Percentiles rank a stretch among this genome's conserved stretches.
These are phyloP conservation scores for Polypterus bichir DNA, from an alignment of 2,113 vertebrate genomes.

Conservation along the genomic window DNA sequence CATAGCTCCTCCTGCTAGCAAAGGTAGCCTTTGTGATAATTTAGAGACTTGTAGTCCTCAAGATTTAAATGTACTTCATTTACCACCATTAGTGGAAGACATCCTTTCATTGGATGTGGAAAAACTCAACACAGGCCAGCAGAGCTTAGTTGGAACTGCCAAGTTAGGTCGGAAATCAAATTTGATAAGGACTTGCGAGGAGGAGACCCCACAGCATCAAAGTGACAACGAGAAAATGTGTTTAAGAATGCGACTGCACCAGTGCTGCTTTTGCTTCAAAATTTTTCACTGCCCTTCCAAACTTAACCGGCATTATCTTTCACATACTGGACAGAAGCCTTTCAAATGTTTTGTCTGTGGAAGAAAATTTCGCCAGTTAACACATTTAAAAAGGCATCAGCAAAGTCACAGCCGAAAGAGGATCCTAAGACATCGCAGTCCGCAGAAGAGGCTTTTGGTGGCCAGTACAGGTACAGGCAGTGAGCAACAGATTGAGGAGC, in stretches of 20 bases:
- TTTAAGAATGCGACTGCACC: conserved; percentile 32
- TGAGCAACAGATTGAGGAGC: background rate
- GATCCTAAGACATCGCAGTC: background rate
- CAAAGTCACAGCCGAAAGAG: background rate
- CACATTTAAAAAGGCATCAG: conserved; percentile 13
- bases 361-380: conserved; percentile 57
- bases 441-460: background rate
- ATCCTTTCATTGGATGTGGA: background rate
- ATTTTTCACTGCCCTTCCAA: conserved; percentile 53
- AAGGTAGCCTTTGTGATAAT: background rate
- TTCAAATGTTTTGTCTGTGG: conserved; percentile 57
- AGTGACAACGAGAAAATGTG: conserved; percentile 22
- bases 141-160: conserved; percentile 24
- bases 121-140: conserved; percentile 23
- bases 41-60: background rate
- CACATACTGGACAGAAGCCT: conserved; percentile 58
- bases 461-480: background rate
- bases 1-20: background rate
- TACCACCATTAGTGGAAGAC: conserved; percentile 21
- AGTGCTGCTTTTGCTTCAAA: conserved; percentile 51
- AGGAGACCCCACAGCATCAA: conserved; percentile 25
- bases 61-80: conserved; percentile 24
- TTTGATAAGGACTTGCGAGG: too few species aligned
- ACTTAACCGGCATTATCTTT: conserved; percentile 54
- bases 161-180: conserved; percentile 29